Base-by-base conservation (phyloP, 2,888 invertebrate genomes). In the Sarcophaga carnaria region DNA sequence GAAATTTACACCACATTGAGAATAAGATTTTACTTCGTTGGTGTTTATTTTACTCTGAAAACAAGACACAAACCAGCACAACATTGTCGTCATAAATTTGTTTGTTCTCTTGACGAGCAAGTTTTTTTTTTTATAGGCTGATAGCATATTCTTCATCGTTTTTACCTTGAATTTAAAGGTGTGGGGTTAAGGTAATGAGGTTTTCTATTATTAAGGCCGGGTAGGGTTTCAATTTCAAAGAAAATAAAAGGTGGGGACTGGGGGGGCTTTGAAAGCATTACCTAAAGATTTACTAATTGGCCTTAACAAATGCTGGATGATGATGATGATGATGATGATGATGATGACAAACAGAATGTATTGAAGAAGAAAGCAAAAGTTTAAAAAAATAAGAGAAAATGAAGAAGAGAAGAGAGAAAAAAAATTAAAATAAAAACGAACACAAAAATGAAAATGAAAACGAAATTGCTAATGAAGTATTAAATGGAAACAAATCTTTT, bases 141-240 rank as follows among this genome's bases (percentile, higher is more conserved):
- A 54, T 54, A 54, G 0, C 14, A 62, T 75, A 17, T 77, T 72
- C 66, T 17, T 60, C 66, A 8, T 60, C n/a, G 1, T 14, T n/a
- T 14, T n/a, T 45, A 69, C 75, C 75, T 80, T 75, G 59, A 75
- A 64, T 75, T 80, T 69, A 17, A 63, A 25, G 63, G 63, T 80
- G 79, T 84, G 76, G 71, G 80, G 80, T 84, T 80, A 84, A 80
- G 84, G 80, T 76, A 64, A 83, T 49, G 45, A 70, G 11, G 20
- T 66, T 20, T 45, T 22, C 70, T 76, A 82, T 59, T 76, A 76
- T 77, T 82, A 77, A 59, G 71, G 71, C 27, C 37, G 37, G 25
- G 12, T 54, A 72, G 54, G 66, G 72, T 80, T 74, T 25, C 66
- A 17, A 66, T 67, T 67, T 80, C 47, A 62, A n/a, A 17, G 6